These are phyloP conservation scores for Aplysina aerophoba DNA, from an alignment of 37 sponge, comb jelly and placozoan species.

Conservation along the genomic window DNA sequence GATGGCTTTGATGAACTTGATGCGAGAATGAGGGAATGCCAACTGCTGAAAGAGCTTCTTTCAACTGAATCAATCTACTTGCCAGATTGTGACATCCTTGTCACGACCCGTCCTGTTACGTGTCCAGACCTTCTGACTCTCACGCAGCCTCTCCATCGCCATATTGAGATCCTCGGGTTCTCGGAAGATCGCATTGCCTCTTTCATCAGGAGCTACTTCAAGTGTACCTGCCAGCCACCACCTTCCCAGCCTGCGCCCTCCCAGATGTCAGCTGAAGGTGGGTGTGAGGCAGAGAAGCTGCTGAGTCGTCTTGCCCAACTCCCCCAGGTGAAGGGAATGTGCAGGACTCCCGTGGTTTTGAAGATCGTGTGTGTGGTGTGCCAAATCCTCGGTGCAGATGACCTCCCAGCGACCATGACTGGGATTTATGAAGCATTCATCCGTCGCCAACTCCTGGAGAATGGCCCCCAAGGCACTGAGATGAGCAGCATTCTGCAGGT, in stretches of 20 bases:
- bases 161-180: conserved; percentile 25
- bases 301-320: background rate
- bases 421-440: conserved; percentile 12
- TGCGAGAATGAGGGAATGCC: background rate
- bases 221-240: background rate
- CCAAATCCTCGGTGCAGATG: background rate
- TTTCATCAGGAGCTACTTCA: background rate
- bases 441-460: conserved; percentile 13
- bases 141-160: background rate
- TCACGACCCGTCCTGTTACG: conserved; percentile 24
- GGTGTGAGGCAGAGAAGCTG: conserved; percentile 14
- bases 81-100: conserved; percentile 13
- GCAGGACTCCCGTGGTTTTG: conserved; percentile 12
- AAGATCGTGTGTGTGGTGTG: conserved; percentile 19
- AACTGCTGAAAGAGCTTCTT: background rate
- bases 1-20: conserved; percentile 27
- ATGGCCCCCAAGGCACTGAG: background rate
- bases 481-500: background rate
- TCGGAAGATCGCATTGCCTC: background rate
- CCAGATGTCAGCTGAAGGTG: background rate
- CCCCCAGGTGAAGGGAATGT: conserved; percentile 19
- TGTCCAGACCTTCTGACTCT: background rate
- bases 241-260: no score
- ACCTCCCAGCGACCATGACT: conserved; percentile 14
- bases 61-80: background rate